Percentiles rank a stretch among this genome's conserved stretches.
Evolutionary conservation across 2,113 vertebrate genomes (phyloP).

Genomic region (Tringa solitaria): DNA sequence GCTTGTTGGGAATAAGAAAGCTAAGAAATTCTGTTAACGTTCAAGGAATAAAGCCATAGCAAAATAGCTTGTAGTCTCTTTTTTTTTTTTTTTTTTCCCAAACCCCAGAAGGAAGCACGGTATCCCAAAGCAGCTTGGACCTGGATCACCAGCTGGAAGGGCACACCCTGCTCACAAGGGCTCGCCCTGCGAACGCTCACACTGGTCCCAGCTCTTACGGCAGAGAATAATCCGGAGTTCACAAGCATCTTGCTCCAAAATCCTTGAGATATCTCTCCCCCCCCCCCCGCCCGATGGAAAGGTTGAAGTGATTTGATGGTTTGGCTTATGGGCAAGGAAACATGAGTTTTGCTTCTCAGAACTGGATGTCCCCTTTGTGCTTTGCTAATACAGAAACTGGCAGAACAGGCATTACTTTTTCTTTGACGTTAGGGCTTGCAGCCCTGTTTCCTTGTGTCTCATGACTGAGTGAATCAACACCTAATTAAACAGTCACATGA

Average conservation of each 20-base stretch:
- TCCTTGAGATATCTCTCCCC: not conserved
- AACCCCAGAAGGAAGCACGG: not conserved
- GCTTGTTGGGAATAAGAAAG: not conserved
- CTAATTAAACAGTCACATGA: constrained; percentile 75
- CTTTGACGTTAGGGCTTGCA: constrained; percentile 66
- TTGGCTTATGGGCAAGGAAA: constrained; percentile 30
- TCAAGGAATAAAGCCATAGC: not conserved
- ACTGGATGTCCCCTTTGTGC: constrained; percentile 63
- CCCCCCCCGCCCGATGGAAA: not conserved
- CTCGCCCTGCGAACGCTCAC: not conserved
- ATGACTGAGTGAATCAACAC: constrained; percentile 77
- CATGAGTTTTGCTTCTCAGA: constrained; percentile 48
- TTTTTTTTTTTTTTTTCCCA: not conserved
- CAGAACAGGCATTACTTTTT: constrained; percentile 69
- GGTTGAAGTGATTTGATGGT: constrained; percentile 21
- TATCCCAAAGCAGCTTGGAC: not conserved
- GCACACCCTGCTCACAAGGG: not conserved
- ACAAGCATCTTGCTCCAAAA: not conserved
- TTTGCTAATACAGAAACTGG: constrained; percentile 68
- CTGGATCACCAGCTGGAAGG: not conserved
- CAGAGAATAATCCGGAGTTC: not conserved
- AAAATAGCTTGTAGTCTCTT: not conserved
- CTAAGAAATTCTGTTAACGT: not conserved
- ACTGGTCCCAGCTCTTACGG: not conserved
- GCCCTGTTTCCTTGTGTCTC: constrained; percentile 68